Conservation (phyloP, 1,140 invertebrate species). For the Formica exsecta region DNA sequence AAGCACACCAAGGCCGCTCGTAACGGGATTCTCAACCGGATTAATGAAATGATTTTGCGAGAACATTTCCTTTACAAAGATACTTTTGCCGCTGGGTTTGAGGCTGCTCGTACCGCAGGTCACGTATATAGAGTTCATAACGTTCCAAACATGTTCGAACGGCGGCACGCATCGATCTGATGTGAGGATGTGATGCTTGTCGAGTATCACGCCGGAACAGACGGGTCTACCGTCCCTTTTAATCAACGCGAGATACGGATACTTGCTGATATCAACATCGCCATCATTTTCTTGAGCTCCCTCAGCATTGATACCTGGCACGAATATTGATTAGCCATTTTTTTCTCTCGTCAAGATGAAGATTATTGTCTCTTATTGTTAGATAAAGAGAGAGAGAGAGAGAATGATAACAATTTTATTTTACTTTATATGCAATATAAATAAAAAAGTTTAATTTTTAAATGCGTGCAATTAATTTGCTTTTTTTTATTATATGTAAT, state of each 20-base stretch:
- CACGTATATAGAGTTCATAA: constrained; percentile 6
- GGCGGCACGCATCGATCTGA: constrained; percentile 34
- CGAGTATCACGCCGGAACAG: constrained; percentile 28
- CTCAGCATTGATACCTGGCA: constrained; percentile 28
- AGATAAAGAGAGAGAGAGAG: not conserved
- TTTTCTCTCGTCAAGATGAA: not conserved
- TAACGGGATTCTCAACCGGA: not conserved
- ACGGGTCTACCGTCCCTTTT: constrained; percentile 1
- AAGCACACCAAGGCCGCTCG: constrained; percentile 29
- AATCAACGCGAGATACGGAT: constrained; percentile 23
- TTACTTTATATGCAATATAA: not conserved
- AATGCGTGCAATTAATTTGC: not conserved
- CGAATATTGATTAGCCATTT: not conserved
- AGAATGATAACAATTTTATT: not conserved
- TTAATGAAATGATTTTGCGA: constrained; percentile 35
- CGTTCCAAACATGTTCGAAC: constrained; percentile 11
- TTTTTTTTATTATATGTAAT: no score
- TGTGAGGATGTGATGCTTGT: constrained; percentile 3
- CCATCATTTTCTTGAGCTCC: not conserved
- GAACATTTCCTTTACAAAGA: constrained; percentile 35
- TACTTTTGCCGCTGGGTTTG: not conserved
- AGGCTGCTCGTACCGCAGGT: constrained; percentile 21
- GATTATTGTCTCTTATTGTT: no score
- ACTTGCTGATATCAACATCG: constrained; percentile 18
- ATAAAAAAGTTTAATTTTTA: not conserved